A percentile compares a stretch with the other conserved stretches of the same genome.
phyloP scores from a whole-genome alignment of 2,797 vertebrate genomes.

The Alcedo quadribrachys region DNA sequence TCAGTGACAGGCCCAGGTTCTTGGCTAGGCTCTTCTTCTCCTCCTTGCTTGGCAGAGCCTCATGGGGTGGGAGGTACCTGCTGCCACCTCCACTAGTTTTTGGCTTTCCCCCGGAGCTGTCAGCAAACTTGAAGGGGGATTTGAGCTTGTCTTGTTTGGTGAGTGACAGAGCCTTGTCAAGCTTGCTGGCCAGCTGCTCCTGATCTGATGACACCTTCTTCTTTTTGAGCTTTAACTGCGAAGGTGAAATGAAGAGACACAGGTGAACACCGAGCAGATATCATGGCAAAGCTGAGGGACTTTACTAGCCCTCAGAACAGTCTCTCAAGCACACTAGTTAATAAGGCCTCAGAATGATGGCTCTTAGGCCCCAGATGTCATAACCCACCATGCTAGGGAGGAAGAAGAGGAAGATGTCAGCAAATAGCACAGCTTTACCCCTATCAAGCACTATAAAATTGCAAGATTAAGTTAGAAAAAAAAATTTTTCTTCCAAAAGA shows the following conservation, averaged over 20 bases:
- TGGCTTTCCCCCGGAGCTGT: slow-evolving; percentile 76
- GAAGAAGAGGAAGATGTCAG: neutral
- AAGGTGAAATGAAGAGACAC: slow-evolving; percentile 20
- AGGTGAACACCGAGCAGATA: neutral
- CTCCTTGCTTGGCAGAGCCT: slow-evolving; percentile 81
- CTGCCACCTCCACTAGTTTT: slow-evolving; percentile 70
- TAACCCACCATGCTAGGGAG: neutral
- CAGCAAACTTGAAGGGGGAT: slow-evolving; percentile 83
- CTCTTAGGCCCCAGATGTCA: neutral
- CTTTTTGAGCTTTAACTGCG: slow-evolving; percentile 84
- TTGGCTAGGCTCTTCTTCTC: slow-evolving; percentile 81
- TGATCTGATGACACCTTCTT: slow-evolving; percentile 89
- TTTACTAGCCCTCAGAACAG: neutral
- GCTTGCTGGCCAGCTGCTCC: slow-evolving; percentile 93
- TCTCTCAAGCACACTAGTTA: neutral
- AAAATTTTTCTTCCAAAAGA: neutral
- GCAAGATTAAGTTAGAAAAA: neutral
- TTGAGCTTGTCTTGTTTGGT: slow-evolving; percentile 89
- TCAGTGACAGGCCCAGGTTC: slow-evolving; percentile 81
- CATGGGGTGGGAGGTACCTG: slow-evolving; percentile 73
- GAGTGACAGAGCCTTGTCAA: slow-evolving; percentile 92
- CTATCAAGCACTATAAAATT: neutral
- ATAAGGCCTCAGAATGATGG: neutral
- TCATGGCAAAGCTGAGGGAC: neutral
- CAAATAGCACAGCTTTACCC: neutral